Conservation (phyloP, 2,113 vertebrate species). For the Colistium nudipinnis region DNA sequence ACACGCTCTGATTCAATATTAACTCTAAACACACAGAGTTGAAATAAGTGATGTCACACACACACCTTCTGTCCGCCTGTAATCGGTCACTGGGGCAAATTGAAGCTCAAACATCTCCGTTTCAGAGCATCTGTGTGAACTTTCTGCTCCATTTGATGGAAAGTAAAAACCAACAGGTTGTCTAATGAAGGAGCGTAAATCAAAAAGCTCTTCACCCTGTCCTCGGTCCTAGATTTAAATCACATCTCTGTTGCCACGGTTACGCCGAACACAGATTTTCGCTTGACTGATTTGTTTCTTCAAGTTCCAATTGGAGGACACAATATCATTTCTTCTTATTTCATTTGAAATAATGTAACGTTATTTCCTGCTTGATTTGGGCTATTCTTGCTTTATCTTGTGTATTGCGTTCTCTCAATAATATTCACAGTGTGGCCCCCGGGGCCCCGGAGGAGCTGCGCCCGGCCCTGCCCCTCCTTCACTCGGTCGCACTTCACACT, state of each 20-base stretch:
- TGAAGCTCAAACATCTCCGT: constrained; percentile 56
- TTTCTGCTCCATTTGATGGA: constrained; percentile 58
- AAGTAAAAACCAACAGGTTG: constrained; percentile 53
- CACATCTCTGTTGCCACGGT: no score
- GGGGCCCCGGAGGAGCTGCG: no score
- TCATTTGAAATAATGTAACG: no score
- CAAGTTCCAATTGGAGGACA: no score
- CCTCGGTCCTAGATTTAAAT: no score
- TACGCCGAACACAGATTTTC: no score
- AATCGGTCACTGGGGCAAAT: constrained; percentile 18
- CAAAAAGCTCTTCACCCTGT: constrained; percentile 23
- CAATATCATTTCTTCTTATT: no score
- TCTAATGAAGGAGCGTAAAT: constrained; percentile 58
- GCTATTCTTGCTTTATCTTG: no score
- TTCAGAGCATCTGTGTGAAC: constrained; percentile 55
- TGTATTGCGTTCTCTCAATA: no score
- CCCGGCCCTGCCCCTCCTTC: background rate
- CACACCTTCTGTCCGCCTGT: background rate
- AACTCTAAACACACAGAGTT: constrained; percentile 60
- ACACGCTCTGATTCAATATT: constrained; percentile 58
- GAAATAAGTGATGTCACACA: constrained; percentile 10
- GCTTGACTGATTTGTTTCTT: no score
- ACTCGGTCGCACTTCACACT: constrained; percentile 53
- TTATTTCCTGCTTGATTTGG: no score
- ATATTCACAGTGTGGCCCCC: no score